These are phyloP conservation scores for Naso thynnoides DNA, from an alignment of 2,797 vertebrate species.

Conservation along the genomic window DNA sequence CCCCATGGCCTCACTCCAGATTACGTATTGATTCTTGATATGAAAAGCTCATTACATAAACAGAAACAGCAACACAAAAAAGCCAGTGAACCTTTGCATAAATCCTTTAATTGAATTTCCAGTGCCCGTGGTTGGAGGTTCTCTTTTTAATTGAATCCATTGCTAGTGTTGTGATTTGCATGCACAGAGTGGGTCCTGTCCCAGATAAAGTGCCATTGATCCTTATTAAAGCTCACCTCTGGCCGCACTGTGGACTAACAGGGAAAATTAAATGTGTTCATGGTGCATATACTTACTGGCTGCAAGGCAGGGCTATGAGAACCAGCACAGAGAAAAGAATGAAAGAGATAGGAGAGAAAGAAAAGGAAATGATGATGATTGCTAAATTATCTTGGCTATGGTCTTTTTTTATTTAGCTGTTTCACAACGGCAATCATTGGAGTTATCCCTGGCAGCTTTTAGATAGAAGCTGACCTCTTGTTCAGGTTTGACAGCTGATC, in stretches of 20 bases:
- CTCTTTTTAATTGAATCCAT: conserved; percentile 99
- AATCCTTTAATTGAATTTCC: conserved; percentile 99
- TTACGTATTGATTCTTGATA: conserved; percentile 99
- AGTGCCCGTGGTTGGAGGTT: conserved; percentile 94
- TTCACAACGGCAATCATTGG: conserved; percentile 38
- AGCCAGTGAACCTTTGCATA: conserved; percentile 98
- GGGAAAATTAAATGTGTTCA: conserved; percentile 98
- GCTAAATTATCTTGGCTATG: conserved; percentile 80
- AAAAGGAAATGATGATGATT: conserved; percentile 87
- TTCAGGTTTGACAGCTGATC: conserved; percentile 31
- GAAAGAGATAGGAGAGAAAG: conserved; percentile 46
- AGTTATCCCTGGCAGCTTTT: conserved; percentile 21
- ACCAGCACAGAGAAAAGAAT: conserved; percentile 64
- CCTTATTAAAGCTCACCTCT: conserved; percentile 99
- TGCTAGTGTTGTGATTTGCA: conserved; percentile 96
- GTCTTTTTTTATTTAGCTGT: conserved; percentile 61
- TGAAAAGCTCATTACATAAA: conserved; percentile 99
- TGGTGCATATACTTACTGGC: conserved; percentile 94
- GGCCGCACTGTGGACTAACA: conserved; percentile 95
- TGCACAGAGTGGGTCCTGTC: conserved; percentile 95
- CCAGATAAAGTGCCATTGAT: conserved; percentile 99
- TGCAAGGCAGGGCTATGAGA: conserved; percentile 88
- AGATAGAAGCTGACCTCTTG: conserved; percentile 30
- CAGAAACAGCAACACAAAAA: conserved; percentile 94
- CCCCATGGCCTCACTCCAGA: conserved; percentile 91